phyloP scores from a whole-genome alignment of 2,113 vertebrate species.

The Dinomys branickii region DNA sequence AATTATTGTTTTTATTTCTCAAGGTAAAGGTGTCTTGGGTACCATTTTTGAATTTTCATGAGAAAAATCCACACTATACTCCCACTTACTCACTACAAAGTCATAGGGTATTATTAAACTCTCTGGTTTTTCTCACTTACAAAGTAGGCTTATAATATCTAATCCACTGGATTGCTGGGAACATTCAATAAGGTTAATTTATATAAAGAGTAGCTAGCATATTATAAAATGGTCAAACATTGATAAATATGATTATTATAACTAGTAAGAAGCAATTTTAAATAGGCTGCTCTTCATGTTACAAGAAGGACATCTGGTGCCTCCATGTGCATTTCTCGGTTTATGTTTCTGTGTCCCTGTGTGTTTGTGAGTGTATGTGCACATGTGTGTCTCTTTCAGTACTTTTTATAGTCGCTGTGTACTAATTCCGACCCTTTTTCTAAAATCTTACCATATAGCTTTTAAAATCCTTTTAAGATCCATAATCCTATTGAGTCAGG shows the following conservation, averaged over 20 bases:
- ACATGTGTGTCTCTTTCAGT: conserved; percentile 11
- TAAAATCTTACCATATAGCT: conserved; percentile 52
- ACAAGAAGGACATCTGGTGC: not conserved
- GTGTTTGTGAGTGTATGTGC: not conserved
- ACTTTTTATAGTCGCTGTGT: conserved; percentile 7
- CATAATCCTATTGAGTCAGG: conserved; percentile 68
- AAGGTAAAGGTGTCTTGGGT: not conserved
- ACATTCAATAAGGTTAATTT: not conserved
- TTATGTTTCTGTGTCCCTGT: not conserved
- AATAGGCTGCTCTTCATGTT: not conserved
- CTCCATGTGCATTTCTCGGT: not conserved
- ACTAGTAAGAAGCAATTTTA: conserved; percentile 22
- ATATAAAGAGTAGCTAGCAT: not conserved
- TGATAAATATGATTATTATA: not conserved
- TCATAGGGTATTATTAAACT: not conserved
- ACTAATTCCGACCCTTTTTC: conserved; percentile 40
- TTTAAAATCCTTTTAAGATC: conserved; percentile 63
- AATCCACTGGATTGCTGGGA: not conserved
- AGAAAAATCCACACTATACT: not conserved
- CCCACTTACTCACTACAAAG: not conserved
- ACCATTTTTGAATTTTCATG: not conserved
- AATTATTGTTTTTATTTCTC: conserved; percentile 34
- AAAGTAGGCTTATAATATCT: not conserved
- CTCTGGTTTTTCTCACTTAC: not conserved
- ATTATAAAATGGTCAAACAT: not conserved